Evolutionary conservation across 1,140 invertebrate species (phyloP).

Genomic region (Lucilia sericata): DNA sequence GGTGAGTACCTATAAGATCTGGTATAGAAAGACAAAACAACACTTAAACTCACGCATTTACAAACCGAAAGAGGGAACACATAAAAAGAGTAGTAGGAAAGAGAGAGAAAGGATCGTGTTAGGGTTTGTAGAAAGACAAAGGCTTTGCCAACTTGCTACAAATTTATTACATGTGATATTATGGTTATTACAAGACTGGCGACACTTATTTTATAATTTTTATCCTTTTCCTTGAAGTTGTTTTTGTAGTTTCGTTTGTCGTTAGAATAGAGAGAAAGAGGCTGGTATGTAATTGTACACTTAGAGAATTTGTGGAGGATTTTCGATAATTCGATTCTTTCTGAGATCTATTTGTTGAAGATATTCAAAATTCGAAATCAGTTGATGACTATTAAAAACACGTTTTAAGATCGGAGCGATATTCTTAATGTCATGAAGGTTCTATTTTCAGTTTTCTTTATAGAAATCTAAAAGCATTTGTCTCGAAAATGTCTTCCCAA

Average conservation of each 20-base stretch:
- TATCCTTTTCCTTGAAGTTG: not conserved
- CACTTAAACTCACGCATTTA: slow-evolving; percentile 31
- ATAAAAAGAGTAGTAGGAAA: not conserved
- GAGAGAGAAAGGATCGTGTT: not conserved
- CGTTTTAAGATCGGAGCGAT: no score
- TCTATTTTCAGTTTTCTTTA: no score
- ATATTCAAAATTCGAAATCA: no score
- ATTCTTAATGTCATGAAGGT: no score
- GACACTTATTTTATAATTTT: slow-evolving; percentile 12
- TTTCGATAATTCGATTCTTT: no score
- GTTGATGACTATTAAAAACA: no score
- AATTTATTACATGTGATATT: slow-evolving; percentile 39
- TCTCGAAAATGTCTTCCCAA: no score
- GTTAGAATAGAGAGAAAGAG: no score
- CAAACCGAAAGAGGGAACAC: not conserved
- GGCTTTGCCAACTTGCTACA: slow-evolving; percentile 6
- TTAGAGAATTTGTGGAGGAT: no score
- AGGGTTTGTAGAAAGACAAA: not conserved
- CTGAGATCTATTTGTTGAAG: no score
- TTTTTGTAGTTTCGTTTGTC: not conserved
- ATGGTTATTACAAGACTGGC: slow-evolving; percentile 41
- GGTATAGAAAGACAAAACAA: not conserved
- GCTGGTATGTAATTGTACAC: not conserved
- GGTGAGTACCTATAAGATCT: no score
- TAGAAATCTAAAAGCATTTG: no score